These are phyloP conservation scores for Diprion similis DNA, from an alignment of 1,140 invertebrate genomes.

Conservation along the genomic window DNA sequence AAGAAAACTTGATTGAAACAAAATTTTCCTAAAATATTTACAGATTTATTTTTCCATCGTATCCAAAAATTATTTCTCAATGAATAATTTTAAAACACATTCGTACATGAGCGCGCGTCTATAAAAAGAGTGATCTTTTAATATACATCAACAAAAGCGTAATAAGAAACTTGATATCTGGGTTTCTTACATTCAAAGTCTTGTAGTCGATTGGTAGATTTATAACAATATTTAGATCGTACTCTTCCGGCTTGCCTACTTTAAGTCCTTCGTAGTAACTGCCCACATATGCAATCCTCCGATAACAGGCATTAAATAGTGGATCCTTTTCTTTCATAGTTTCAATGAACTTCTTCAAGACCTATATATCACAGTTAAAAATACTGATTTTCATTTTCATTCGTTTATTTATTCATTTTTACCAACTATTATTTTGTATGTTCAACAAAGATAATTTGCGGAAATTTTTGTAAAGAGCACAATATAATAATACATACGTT, in stretches of 20 bases:
- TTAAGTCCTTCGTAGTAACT: slow-evolving; percentile 64
- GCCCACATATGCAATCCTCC: slow-evolving; percentile 57
- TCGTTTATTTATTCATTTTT: slow-evolving; percentile 20
- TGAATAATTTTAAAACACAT: too few relatives aligned
- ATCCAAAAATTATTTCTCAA: too few relatives aligned
- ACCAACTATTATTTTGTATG: slow-evolving; percentile 25
- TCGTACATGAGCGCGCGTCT: too few relatives aligned
- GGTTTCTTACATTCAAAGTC: slow-evolving; percentile 43
- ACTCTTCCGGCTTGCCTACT: slow-evolving; percentile 62
- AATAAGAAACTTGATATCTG: not conserved
- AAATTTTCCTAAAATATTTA: not conserved
- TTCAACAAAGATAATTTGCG: slow-evolving; percentile 17
- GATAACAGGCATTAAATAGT: slow-evolving; percentile 42
- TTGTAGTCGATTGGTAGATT: slow-evolving; percentile 52
- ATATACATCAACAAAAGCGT: slow-evolving; percentile 8
- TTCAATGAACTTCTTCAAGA: slow-evolving; percentile 27
- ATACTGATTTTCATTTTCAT: slow-evolving; percentile 17
- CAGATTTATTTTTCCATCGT: not conserved
- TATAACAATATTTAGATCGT: slow-evolving; percentile 63
- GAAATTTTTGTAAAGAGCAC: not conserved
- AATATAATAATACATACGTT: slow-evolving; percentile 21
- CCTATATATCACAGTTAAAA: slow-evolving; percentile 22
- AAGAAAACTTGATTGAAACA: not conserved
- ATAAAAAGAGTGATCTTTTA: slow-evolving; percentile 14
- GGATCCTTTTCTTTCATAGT: slow-evolving; percentile 41